Base-by-base conservation (phyloP, 2,888 invertebrate species). In the Scaptomyza parva region DNA sequence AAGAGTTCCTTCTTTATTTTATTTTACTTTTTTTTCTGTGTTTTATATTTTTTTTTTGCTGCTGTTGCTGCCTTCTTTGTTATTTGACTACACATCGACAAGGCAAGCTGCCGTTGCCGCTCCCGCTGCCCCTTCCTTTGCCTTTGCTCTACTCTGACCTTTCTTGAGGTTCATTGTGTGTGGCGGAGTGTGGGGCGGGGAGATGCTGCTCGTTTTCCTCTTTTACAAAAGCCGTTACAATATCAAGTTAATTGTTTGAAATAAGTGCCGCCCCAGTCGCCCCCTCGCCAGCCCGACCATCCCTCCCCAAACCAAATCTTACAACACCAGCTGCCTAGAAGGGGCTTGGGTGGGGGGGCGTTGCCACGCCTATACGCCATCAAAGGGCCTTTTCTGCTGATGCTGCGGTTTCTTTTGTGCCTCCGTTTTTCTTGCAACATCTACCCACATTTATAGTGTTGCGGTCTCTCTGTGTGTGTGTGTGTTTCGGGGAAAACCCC, bases 201-300 rank as follows among this genome's bases (percentile, higher is more conserved):
- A n/a, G n/a, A n/a, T n/a, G 37, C 18, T 20, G 39, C 39, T 70
- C 71, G 76, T 65, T 73, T 76, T 50, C 70, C 62, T 30, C 66
- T 72, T 79, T 79, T 61, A 66, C 68, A 72, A 78, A 76, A 78
- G 83, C 81, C 72, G 89, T 82, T 86, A 86, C 89, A 88, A 89
- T 88, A 88, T 89, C 86, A 78, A 89, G 88, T 88, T 88, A 86
- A 86, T 86, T 86, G 85, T 88, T 88, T 88, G 88, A 86, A 86
- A 86, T 86, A 86, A 86, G 88, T 86, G 88, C 78, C 50, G 86
- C 59, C 76, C 76, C 70, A 70, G 45, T 35, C 64, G 43, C 17
- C 11, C 37, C 20, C 45, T 9, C 20, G 3, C 24, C n/a, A n/a
- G n/a, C n/a, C n/a, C n/a, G 2, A 0, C 33, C 12, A n/a, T 26